Evolutionary conservation across 2,888 invertebrate species (phyloP), one percentile per base, ranked within the genome.

Genomic region (Ptychoptera contaminata): DNA sequence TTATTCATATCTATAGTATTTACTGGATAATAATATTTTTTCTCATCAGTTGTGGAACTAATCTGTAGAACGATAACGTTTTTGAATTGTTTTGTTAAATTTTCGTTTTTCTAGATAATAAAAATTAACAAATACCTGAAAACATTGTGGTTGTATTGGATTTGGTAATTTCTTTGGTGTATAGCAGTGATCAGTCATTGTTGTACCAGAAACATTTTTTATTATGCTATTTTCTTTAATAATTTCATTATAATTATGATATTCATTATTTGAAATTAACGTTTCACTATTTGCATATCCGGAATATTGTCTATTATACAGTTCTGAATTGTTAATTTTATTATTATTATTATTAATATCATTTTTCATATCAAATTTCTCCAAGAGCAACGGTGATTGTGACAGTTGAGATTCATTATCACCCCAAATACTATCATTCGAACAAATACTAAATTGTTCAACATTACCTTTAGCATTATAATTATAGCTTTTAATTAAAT

Each of bases 371-470:
- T 40, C 23, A 34, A 47, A 44, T 12, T 51, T 51, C 11, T 48
- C 50, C n/a, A 51, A 40, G 42, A 44, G 37, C 38, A 42, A 11
- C 42, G 48, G 16, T n/a, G 49, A 42, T 3, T 44, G 30, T 8
- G 47, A 45, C 8, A 42, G 11, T 8, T 43, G 43, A 12, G 45
- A 45, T 46, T 72, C 74, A n/a, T 67, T 67, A 55, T 81, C 82
- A 53, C 79, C 79, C 82, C 82, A 82, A 56, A 82, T 82, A 62
- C 82, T 82, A 58, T 82, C 82, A 48, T 79, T 77, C 1, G 82
- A 82, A 51, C 78, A 77, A 53, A 82, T 82, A 60, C 82, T 82
- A 60, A 82, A 82, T 58, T 82, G 82, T 56, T 83, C 82, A 7
- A 82, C 81, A 60, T 82, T 83, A 10, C 82, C 82, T 49, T 78